Percentiles rank a stretch among this genome's conserved stretches.
phyloP scores from a whole-genome alignment of 2,888 invertebrate species.

The Unio delphinus region DNA sequence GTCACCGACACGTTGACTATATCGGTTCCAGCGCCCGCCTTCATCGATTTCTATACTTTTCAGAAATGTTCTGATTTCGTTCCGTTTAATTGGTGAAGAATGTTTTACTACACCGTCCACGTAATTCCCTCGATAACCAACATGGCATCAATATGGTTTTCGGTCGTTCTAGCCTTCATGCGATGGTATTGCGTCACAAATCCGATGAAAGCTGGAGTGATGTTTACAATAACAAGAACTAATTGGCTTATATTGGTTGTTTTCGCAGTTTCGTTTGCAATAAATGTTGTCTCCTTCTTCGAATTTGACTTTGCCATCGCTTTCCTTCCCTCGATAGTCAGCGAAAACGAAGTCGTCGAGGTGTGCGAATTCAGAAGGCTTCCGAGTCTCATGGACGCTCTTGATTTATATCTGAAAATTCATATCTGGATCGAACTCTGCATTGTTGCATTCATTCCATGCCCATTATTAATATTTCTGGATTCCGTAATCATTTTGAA shows the following conservation, averaged over 20 bases:
- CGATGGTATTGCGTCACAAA: conserved; percentile 30
- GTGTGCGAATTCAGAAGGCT: conserved; percentile 22
- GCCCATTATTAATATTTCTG: conserved; percentile 27
- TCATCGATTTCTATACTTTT: conserved; percentile 24
- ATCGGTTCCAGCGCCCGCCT: conserved; percentile 14
- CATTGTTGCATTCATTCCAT: conserved; percentile 26
- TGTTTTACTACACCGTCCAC: conserved; percentile 22
- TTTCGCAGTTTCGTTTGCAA: conserved; percentile 9
- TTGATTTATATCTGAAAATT: conserved; percentile 3
- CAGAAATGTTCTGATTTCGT: conserved; percentile 18
- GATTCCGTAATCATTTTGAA: conserved; percentile 23
- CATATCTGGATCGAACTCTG: conserved; percentile 30
- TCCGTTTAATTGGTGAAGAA: conserved; percentile 27
- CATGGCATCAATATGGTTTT: conserved; percentile 32
- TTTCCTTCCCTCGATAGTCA: conserved; percentile 8
- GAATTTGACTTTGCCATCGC: conserved; percentile 22
- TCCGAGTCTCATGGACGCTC: conserved; percentile 6
- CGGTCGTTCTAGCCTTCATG: conserved; percentile 25
- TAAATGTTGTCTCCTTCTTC: conserved; percentile 18
- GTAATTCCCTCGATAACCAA: conserved; percentile 27
- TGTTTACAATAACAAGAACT: conserved; percentile 15
- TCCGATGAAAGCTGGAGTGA: conserved; percentile 17
- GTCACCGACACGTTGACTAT: conserved; percentile 24
- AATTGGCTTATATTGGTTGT: conserved; percentile 9
- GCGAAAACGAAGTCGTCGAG: conserved; percentile 8